Evolutionary conservation across 2,113 vertebrate species (phyloP).

Genomic region (Microtus richardsoni): DNA sequence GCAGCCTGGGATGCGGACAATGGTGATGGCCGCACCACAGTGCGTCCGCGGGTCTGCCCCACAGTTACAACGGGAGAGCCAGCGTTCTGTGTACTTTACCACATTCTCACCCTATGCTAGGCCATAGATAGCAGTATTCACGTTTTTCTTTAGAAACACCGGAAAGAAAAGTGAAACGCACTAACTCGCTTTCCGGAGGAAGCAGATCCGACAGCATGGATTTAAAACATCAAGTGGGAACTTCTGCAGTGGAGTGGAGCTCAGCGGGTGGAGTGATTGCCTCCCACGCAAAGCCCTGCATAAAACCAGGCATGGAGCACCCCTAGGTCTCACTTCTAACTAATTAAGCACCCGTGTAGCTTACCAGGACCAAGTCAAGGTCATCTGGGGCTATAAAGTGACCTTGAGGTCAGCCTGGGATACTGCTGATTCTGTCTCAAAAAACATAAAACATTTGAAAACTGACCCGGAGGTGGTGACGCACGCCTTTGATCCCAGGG

Average conservation of each 20-base stretch:
- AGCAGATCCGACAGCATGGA: background rate
- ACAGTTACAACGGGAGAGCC: background rate
- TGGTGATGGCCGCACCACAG: background rate
- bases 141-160: slow-evolving; percentile 12
- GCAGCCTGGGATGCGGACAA: background rate
- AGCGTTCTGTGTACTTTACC: background rate
- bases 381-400: background rate
- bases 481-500: background rate
- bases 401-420: background rate
- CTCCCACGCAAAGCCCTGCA: too few species aligned
- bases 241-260: background rate
- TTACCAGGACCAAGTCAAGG: background rate
- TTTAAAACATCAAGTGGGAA: slow-evolving; percentile 30
- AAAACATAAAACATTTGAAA: background rate
- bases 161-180: slow-evolving; percentile 11
- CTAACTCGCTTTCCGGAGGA: slow-evolving; percentile 11
- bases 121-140: background rate
- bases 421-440: too few species aligned
- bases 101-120: background rate
- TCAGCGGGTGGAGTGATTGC: background rate
- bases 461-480: too few species aligned
- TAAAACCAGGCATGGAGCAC: background rate
- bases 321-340: background rate
- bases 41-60: background rate
- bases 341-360: background rate